phyloP scores from a whole-genome alignment of 2,888 invertebrate species.

The Pantelozetes paolii region DNA sequence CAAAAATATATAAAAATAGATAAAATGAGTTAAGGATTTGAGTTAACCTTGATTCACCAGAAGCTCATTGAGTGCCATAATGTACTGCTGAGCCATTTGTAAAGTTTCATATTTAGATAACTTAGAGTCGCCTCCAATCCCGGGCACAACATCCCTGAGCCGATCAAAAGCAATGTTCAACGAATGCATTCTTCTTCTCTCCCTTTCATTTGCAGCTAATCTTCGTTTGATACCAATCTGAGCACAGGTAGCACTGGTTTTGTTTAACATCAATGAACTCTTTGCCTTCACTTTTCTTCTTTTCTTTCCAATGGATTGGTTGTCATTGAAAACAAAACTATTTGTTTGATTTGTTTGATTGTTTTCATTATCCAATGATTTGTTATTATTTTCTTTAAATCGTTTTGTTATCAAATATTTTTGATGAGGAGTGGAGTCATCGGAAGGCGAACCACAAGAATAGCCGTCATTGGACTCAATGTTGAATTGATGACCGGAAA shows the following conservation, averaged over 20 bases:
- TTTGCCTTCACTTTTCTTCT: background rate
- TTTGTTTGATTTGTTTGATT: conserved; percentile 6
- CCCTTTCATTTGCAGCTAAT: conserved; percentile 86
- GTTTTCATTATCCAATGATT: background rate
- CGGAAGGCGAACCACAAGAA: background rate
- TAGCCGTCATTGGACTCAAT: background rate
- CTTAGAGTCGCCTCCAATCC: conserved; percentile 82
- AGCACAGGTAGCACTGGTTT: too few relatives aligned
- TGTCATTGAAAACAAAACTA: background rate
- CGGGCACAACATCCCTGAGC: conserved; percentile 82
- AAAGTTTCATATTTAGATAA: conserved; percentile 92
- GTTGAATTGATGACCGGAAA: conserved; percentile 11
- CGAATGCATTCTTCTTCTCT: conserved; percentile 86
- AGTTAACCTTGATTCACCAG: conserved; percentile 53
- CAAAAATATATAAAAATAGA: background rate
- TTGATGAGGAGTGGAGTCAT: background rate
- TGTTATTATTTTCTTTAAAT: background rate
- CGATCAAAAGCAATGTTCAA: conserved; percentile 89
- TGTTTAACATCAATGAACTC: background rate
- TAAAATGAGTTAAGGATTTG: background rate
- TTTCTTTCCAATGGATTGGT: background rate
- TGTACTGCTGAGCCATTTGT: conserved; percentile 96
- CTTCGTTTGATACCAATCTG: conserved; percentile 62
- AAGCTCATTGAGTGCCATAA: conserved; percentile 80
- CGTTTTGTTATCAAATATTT: conserved; percentile 4